These are phyloP conservation scores for Ennomos erosarius DNA, from an alignment of 2,888 invertebrate genomes.

Conservation along the genomic window DNA sequence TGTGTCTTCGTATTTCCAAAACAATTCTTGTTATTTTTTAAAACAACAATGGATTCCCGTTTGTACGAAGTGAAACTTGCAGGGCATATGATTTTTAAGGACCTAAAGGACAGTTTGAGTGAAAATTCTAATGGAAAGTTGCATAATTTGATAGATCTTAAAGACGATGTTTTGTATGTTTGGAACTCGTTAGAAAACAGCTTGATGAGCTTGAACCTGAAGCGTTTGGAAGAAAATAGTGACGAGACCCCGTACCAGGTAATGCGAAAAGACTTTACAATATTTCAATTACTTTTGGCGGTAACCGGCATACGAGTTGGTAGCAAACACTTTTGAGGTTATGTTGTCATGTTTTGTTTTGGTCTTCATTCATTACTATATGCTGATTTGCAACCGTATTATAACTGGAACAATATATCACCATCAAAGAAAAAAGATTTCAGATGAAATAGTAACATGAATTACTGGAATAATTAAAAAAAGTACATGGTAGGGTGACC, in stretches of 20 bases:
- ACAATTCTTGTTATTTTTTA: slow-evolving; percentile 44
- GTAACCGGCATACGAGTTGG: slow-evolving; percentile 30
- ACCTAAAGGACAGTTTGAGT: slow-evolving; percentile 81
- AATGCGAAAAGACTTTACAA: slow-evolving; percentile 32
- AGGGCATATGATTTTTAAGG: slow-evolving; percentile 86
- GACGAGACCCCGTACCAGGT: slow-evolving; percentile 87
- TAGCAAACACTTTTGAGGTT: slow-evolving; percentile 33
- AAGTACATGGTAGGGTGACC: too few relatives aligned
- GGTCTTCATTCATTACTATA: too few relatives aligned
- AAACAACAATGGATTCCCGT: slow-evolving; percentile 81
- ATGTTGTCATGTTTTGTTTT: slow-evolving; percentile 31
- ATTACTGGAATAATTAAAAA: too few relatives aligned
- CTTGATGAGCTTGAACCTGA: slow-evolving; percentile 86
- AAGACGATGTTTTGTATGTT: slow-evolving; percentile 88
- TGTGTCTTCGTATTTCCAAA: slow-evolving; percentile 44
- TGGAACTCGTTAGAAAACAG: slow-evolving; percentile 88
- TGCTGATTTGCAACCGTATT: too few relatives aligned
- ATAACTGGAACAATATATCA: too few relatives aligned
- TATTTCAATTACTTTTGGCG: slow-evolving; percentile 4
- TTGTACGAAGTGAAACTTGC: slow-evolving; percentile 86
- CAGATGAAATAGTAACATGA: too few relatives aligned
- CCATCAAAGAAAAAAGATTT: too few relatives aligned
- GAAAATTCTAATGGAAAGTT: slow-evolving; percentile 83
- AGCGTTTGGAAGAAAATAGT: slow-evolving; percentile 73
- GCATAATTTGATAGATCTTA: slow-evolving; percentile 86